These are phyloP conservation scores for Chromoteleia sp. DNA, from an alignment of 2,888 invertebrate species.

Conservation along the genomic window DNA sequence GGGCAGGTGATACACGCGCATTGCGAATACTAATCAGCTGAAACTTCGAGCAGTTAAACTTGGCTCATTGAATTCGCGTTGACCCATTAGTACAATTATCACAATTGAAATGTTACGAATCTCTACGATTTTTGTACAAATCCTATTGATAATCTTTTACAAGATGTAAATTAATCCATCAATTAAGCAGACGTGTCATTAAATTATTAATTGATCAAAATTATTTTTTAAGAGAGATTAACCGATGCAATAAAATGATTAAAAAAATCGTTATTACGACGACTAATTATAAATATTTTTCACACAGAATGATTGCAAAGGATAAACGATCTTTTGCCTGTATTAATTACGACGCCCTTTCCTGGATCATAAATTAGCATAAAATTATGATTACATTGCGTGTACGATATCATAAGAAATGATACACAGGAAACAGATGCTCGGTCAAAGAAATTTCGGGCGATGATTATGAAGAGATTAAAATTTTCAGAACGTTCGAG, in stretches of 20 bases:
- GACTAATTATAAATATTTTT: slow-evolving; percentile 7
- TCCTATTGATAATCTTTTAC: too few species aligned
- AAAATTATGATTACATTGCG: slow-evolving; percentile 52
- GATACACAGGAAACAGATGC: slow-evolving; percentile 70
- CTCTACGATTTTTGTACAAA: too few species aligned
- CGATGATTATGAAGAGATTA: slow-evolving; percentile 70
- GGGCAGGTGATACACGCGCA: slow-evolving; percentile 79
- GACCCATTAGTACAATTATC: too few species aligned
- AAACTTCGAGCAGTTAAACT: slow-evolving; percentile 15
- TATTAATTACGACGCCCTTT: slow-evolving; percentile 47
- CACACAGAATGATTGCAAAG: background rate
- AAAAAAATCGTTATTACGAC: too few species aligned
- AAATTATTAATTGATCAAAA: too few species aligned
- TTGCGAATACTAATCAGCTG: slow-evolving; percentile 62
- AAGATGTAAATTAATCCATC: too few species aligned
- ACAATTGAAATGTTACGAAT: too few species aligned
- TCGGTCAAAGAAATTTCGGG: slow-evolving; percentile 45
- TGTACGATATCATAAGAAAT: slow-evolving; percentile 40
- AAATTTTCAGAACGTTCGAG: slow-evolving; percentile 46
- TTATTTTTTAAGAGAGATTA: too few species aligned
- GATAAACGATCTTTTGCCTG: slow-evolving; percentile 7
- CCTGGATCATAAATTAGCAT: slow-evolving; percentile 51
- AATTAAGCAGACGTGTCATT: too few species aligned
- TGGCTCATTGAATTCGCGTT: slow-evolving; percentile 8
- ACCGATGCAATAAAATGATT: too few species aligned